These are phyloP conservation scores for Equus quagga DNA, from an alignment of 2,113 vertebrate species.

Conservation along the genomic window DNA sequence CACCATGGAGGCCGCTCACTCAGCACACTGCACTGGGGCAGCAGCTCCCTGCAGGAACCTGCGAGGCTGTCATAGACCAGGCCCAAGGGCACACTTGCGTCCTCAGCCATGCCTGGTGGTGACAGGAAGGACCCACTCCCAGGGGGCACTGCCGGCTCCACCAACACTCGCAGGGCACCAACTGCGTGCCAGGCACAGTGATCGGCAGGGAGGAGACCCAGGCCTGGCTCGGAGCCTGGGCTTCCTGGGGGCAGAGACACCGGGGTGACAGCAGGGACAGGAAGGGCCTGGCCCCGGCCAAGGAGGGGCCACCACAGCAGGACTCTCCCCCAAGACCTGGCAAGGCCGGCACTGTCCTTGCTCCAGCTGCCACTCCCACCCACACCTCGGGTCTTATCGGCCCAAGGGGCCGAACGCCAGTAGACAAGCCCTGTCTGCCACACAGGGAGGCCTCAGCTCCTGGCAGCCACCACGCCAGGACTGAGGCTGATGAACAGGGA, in stretches of 20 bases:
- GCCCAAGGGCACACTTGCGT: accelerated
- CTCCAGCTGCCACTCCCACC: neutral
- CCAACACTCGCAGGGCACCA: accelerated
- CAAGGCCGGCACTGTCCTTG: neutral
- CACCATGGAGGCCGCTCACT: neutral
- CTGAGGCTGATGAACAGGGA: too few relatives aligned
- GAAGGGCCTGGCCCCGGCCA: too few relatives aligned
- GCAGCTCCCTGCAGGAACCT: neutral
- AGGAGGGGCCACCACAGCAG: neutral
- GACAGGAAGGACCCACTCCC: neutral
- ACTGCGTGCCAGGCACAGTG: neutral
- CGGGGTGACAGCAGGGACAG: accelerated
- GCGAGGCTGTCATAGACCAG: neutral
- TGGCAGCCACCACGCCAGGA: accelerated
- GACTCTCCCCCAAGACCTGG: neutral
- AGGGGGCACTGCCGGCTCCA: accelerated
- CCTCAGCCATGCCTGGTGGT: too few relatives aligned
- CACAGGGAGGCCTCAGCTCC: neutral
- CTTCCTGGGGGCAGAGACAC: neutral
- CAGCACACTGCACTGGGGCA: neutral
- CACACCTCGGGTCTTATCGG: accelerated
- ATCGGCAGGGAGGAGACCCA: neutral
- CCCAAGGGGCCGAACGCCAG: neutral
- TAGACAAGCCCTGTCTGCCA: neutral
- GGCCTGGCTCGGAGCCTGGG: neutral